Percentiles rank a stretch among this genome's conserved stretches.
phyloP scores from a whole-genome alignment of 2,888 invertebrate species.

The Thalpophila matura region DNA sequence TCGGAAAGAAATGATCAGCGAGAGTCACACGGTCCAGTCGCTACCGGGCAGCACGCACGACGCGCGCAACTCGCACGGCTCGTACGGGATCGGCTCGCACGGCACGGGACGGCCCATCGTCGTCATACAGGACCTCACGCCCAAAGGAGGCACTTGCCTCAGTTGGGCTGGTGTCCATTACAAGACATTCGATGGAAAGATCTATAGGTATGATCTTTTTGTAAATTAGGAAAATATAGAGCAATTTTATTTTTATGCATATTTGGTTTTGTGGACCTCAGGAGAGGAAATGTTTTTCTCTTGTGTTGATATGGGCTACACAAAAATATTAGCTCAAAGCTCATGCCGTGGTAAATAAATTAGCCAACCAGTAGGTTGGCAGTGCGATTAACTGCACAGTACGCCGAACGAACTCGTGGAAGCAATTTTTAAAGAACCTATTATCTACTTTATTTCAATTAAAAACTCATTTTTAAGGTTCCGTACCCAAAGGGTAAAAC shows the following conservation, averaged over 20 bases:
- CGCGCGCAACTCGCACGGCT: slow-evolving; percentile 34
- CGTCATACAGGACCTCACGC: slow-evolving; percentile 83
- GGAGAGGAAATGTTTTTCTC: too few relatives aligned
- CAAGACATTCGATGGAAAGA: slow-evolving; percentile 96
- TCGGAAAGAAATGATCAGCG: slow-evolving; percentile 36
- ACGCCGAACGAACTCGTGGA: too few relatives aligned
- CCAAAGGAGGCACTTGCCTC: slow-evolving; percentile 93
- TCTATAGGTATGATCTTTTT: slow-evolving; percentile 91
- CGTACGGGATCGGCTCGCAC: slow-evolving; percentile 16
- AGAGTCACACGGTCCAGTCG: slow-evolving; percentile 42
- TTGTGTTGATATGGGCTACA: too few relatives aligned
- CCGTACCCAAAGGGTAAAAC: too few relatives aligned
- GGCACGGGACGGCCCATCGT: slow-evolving; percentile 63
- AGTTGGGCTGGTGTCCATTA: slow-evolving; percentile 96
- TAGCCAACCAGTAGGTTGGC: slow-evolving; percentile 1
- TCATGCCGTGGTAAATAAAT: too few relatives aligned
- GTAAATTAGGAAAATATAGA: too few relatives aligned
- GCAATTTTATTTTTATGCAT: background rate
- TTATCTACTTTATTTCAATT: too few relatives aligned
- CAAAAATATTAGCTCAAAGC: too few relatives aligned
- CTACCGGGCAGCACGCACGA: slow-evolving; percentile 46
- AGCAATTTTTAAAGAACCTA: too few relatives aligned
- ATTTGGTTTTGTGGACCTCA: too few relatives aligned
- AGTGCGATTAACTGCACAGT: too few relatives aligned
- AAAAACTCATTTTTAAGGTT: too few relatives aligned